A percentile compares a stretch with the other conserved stretches of the same genome.
These are phyloP conservation scores for Troides aeacus DNA, from an alignment of 2,888 invertebrate species.

Conservation along the genomic window DNA sequence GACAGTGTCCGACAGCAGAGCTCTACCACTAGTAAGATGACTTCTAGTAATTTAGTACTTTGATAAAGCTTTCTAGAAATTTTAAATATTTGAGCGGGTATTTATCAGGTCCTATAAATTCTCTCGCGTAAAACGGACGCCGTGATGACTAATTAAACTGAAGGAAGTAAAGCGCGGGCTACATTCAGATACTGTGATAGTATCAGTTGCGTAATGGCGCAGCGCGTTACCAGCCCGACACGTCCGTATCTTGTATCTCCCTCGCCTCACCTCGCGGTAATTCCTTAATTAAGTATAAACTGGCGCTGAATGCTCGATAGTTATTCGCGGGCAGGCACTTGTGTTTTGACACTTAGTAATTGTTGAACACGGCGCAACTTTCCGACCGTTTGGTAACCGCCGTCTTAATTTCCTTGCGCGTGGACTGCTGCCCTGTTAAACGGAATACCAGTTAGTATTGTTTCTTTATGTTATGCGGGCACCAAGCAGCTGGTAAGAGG, in stretches of 20 bases:
- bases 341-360: constrained; percentile 26
- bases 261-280: constrained; percentile 48
- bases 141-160: constrained; percentile 36
- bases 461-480: no score
- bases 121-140: no score
- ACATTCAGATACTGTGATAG: constrained; percentile 41
- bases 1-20: no score
- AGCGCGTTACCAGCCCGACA: constrained; percentile 42
- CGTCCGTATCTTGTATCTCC: constrained; percentile 45
- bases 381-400: constrained; percentile 1
- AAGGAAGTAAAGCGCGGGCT: constrained; percentile 44
- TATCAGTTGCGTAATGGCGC: constrained; percentile 48
- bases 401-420: constrained; percentile 2
- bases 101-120: no score
- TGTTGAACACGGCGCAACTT: constrained; percentile 12
- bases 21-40: no score
- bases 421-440: no score
- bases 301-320: constrained; percentile 43
- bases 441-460: no score
- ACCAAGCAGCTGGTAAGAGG: no score
- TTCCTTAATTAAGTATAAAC: constrained; percentile 64
- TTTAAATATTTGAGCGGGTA: no score
- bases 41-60: no score
- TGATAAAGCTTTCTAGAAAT: no score
- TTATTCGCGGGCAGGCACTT: constrained; percentile 37